A percentile compares a stretch with the other conserved stretches of the same genome.
Evolutionary conservation across 2,888 invertebrate genomes (phyloP).

Genomic region (Ichneumoninae sp.): DNA sequence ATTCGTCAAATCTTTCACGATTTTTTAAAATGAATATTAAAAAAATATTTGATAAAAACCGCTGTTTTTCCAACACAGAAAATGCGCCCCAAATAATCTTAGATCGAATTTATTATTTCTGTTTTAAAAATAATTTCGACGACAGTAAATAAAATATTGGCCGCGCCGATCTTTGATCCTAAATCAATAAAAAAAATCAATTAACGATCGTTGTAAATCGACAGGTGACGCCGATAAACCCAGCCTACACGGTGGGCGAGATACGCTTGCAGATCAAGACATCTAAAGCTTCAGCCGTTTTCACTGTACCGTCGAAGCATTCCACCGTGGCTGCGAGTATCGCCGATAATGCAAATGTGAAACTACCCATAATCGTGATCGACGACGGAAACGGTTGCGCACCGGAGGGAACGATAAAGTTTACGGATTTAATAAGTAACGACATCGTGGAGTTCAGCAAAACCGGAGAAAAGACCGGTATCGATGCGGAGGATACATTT

Average conservation of each 20-base stretch:
- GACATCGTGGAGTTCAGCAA: slow-evolving; percentile 69
- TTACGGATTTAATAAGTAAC: slow-evolving; percentile 67
- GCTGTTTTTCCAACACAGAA: background rate
- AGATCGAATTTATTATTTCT: background rate
- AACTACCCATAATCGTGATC: slow-evolving; percentile 71
- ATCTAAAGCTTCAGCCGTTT: slow-evolving; percentile 70
- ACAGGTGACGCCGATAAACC: slow-evolving; percentile 71
- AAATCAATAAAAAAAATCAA: slow-evolving; percentile 48
- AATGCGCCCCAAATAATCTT: background rate
- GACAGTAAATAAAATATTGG: background rate
- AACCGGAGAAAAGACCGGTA: slow-evolving; percentile 50
- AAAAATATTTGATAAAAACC: background rate
- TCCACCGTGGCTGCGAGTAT: slow-evolving; percentile 62
- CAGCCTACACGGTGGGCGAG: slow-evolving; percentile 71
- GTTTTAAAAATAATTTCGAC: background rate
- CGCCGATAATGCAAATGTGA: slow-evolving; percentile 64
- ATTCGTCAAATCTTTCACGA: background rate
- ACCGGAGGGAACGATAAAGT: slow-evolving; percentile 68
- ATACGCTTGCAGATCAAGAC: slow-evolving; percentile 73
- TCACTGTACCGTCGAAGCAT: slow-evolving; percentile 71
- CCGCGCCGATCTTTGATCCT: background rate
- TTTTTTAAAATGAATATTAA: background rate
- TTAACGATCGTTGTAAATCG: slow-evolving; percentile 64
- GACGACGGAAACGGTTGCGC: slow-evolving; percentile 59
- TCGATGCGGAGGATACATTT: slow-evolving; percentile 86